These are phyloP conservation scores for Tillus elongatus DNA, from an alignment of 2,888 invertebrate genomes.

Conservation along the genomic window DNA sequence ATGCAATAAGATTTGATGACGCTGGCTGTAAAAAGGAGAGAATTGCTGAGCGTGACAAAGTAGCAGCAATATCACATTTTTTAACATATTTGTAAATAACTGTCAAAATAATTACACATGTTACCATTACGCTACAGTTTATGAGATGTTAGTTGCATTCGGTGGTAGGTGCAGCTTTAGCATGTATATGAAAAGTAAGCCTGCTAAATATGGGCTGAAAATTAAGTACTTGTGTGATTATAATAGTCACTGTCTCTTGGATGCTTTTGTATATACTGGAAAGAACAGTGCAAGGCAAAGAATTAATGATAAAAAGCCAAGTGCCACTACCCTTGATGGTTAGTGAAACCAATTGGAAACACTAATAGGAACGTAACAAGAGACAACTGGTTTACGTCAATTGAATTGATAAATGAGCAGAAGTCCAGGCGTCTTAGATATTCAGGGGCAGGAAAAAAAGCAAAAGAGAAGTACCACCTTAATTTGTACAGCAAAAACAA, in stretches of 20 bases:
- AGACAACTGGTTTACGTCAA: neutral
- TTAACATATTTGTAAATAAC: neutral
- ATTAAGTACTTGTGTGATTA: neutral
- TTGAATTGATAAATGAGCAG: constrained; percentile 1
- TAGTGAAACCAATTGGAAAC: neutral
- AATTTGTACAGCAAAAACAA: neutral
- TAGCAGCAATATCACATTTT: neutral
- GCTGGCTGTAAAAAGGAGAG: neutral
- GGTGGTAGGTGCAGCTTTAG: neutral
- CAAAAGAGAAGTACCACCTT: neutral
- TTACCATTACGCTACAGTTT: neutral
- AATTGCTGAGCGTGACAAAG: neutral
- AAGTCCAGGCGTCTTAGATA: neutral
- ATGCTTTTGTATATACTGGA: constrained; percentile 3
- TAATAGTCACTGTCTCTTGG: neutral
- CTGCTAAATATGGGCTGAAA: constrained; percentile 2
- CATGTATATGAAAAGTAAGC: neutral
- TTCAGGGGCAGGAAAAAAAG: neutral
- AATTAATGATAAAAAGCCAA: neutral
- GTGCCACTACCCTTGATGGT: neutral
- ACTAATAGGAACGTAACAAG: neutral
- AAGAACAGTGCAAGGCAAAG: neutral
- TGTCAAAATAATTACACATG: neutral
- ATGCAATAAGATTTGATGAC: constrained; percentile 1
- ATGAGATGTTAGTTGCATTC: constrained; percentile 1